Evolutionary conservation across 2,888 invertebrate genomes (phyloP), one percentile per base, ranked within the genome.

Genomic region (Lottia scabra): DNA sequence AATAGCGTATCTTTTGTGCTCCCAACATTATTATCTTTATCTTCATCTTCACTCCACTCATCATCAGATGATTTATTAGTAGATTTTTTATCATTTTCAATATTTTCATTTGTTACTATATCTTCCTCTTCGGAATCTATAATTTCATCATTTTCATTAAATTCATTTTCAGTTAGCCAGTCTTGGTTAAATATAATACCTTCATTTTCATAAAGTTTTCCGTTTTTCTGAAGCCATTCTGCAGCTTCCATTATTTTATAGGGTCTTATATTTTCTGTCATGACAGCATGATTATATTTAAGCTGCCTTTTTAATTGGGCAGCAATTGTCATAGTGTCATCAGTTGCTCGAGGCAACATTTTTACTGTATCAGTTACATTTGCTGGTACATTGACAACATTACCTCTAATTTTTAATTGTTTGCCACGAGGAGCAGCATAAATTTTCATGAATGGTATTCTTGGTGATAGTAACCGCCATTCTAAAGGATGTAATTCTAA

Each of bases 181-280:
- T 16, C 4, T 19, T 1, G 4, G 44, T 62, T 63, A 16, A 43
- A 27, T n/a, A n/a, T 6, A 10, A 63, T 68, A 15, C 68, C 43
- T 44, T 62, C 62, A 12, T 23, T 23, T 43, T 68, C 30, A 16
- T 68, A 56, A 13, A 38, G n/a, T 27, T 23, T 19, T 38, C 68
- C 30, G 13, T 63, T 46, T 19, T 44, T n/a, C n/a, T n/a, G n/a
- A n/a, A n/a, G n/a, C n/a, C n/a, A n/a, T n/a, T 43, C 13, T 4
- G 56, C 68, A 68, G 45, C 68, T 30, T 27, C 68, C 30, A 38
- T 63, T 10, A 68, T 68, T 26, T 68, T 68, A 43, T 68, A 19
- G 19, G 68, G 68, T 30, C 68, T 13, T 23, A 68, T 43, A 65
- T 65, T 65, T 65, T 65, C 65, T 16, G 38, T 30, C 19, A 30